Evolutionary conservation across 1,140 invertebrate genomes (phyloP).

Genomic region (Teleopsis dalmanni): DNA sequence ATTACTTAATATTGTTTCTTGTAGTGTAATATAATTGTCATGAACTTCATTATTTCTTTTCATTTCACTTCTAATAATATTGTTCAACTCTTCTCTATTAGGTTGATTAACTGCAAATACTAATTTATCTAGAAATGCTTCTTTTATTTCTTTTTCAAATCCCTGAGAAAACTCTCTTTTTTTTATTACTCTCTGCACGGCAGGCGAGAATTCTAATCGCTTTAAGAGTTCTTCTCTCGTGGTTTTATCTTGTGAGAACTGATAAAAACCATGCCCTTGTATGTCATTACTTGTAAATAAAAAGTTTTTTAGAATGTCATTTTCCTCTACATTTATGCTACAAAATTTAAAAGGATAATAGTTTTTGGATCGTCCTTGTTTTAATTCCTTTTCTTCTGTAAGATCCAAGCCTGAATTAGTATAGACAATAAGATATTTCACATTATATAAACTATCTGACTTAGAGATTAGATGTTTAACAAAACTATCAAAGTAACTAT

Average conservation of each 20-base stretch:
- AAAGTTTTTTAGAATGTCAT: not conserved
- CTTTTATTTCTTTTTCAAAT: not conserved
- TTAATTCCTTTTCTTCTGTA: not conserved
- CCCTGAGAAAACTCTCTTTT: not conserved
- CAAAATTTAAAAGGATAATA: not conserved
- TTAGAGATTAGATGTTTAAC: too few species aligned
- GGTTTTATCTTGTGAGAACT: not conserved
- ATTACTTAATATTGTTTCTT: not conserved
- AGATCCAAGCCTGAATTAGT: not conserved
- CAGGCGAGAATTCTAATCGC: not conserved
- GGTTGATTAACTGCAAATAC: not conserved
- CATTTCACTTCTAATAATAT: not conserved
- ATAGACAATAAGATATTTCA: too few species aligned
- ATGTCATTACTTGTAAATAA: not conserved
- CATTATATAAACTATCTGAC: too few species aligned
- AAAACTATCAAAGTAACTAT: too few species aligned
- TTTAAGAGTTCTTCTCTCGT: slow-evolving; percentile 1
- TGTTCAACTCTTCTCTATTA: slow-evolving; percentile 1
- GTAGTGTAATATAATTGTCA: not conserved
- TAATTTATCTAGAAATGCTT: not conserved
- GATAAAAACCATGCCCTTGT: not conserved
- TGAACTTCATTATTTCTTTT: not conserved
- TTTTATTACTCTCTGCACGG: not conserved
- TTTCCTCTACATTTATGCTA: not conserved
- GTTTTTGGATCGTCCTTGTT: not conserved